Evolutionary conservation across 2,888 invertebrate species (phyloP).

Genomic region (Podabrus alpinus): DNA sequence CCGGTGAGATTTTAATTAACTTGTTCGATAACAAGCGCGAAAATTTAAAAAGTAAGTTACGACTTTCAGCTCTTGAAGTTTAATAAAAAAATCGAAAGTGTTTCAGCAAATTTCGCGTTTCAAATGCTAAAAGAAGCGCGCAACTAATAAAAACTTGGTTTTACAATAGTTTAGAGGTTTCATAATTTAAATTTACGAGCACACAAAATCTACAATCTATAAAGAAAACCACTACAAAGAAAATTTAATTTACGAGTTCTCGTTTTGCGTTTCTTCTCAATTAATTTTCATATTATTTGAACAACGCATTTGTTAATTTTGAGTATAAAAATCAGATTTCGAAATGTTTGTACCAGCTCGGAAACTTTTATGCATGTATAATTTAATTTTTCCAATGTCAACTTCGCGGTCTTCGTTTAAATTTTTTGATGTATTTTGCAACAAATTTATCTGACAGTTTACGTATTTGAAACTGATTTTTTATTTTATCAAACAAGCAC

Average conservation of each 20-base stretch:
- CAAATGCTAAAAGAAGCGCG: not conserved
- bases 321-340: not conserved
- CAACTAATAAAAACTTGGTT: not conserved
- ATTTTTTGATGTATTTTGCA: not conserved
- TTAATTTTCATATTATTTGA: not conserved
- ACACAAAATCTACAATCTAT: not conserved
- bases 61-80: not conserved
- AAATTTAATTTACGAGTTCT: not conserved
- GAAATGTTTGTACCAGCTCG: not conserved
- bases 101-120: not conserved
- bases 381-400: not conserved
- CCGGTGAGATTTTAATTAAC: too few relatives aligned
- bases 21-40: too few relatives aligned
- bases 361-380: not conserved
- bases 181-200: not conserved
- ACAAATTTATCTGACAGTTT: not conserved
- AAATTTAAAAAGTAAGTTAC: not conserved
- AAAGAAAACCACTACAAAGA: not conserved
- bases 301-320: not conserved
- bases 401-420: not conserved
- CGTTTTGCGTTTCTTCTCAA: not conserved
- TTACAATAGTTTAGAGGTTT: not conserved
- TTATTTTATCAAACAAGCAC: not conserved
- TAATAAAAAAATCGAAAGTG: not conserved
- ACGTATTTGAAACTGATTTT: not conserved